Base-by-base conservation (phyloP, 2,113 vertebrate species). In the Anhinga anhinga region DNA sequence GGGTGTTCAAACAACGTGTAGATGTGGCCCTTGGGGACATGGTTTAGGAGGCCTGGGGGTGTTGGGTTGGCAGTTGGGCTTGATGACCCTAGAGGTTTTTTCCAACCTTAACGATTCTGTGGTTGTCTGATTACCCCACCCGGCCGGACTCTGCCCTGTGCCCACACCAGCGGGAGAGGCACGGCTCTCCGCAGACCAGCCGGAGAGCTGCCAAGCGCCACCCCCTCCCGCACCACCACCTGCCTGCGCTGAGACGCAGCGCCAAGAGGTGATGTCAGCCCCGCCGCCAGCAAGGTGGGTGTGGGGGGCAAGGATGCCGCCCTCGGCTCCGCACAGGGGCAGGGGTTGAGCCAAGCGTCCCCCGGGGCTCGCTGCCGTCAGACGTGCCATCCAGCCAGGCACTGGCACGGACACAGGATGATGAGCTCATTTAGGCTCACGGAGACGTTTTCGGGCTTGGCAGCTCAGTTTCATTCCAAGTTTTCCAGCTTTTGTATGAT, bases 221-320 rank as follows among this genome's bases (percentile, higher is more conserved):
- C 34, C 80, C 19, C 62, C 45, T 69, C 88, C 83, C 12, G 13
- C 67, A n/a, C 19, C 44, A 21, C 97, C 97, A 94, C 95, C 97
- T 97, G 96, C 90, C 94, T 30, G 5, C 65, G 5, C 13, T 2
- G 3, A 3, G 34, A 17, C 3, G 3, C 2, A 1, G 73, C 62
- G 96, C 95, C 95, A 91, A n/a, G 80, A 29, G 63, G 42, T 88
- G 96, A 97, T 67, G 61, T 95, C 97, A 97, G 44, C 73, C 76
- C 56, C 8, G 27, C 11, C 5, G 0, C 22, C 20, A 7, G 56
- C 15, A 22, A 23, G 40, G 34, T 30, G 85, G 87, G 16, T 4
- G 14, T 0, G 0, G 0, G 0, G 72, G 65, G 50, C 5, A 11
- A 2, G 26, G 88, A 7, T 8, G 36, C 76, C 42, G 59, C 38